Evolutionary conservation across 2,888 invertebrate species (phyloP), one percentile per base, ranked within the genome.

Genomic region (Argyresthia goedartella): DNA sequence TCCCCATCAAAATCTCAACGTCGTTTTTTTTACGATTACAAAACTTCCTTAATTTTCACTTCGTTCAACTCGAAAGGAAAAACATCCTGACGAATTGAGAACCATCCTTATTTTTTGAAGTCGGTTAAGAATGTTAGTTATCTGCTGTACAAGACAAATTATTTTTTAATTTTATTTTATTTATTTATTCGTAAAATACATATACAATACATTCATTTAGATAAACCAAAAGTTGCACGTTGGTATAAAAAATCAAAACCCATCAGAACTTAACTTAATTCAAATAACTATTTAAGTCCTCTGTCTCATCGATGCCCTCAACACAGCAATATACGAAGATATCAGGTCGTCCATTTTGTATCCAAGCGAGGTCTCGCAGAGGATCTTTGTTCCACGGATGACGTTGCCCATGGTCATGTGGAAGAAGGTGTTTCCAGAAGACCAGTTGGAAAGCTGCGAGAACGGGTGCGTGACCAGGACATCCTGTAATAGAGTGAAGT

Each of bases 291-390:
- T 42, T 53, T 53, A 53, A 15, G 53, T 13, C 58, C 69, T 73
- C 60, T 75, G 68, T 49, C 71, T 77, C 51, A 80, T 58, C 14
- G 76, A 68, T 59, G 81, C 71, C 52, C 87, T 76, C 53, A 90
- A 66, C 54, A 90, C 88, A 55, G 88, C 88, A 41, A 90, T 96
- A 73, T 98, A 98, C 0, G 97, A 97, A 10, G 97, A 94, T 64
- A 98, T 90, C 51, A 98, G 89, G 75, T 98, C 97, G 72, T 98
- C 97, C 94, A 98, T 97, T 89, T 98, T 98, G 82, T 98, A 97
- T 41, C 97, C 98, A 65, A 96, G 88, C 0, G 93, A 92, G 4
- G 97, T 98, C 85, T 97, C 96, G 72, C 96, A 97, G 1, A 98
- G 88, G 54, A 93, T 84, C 74, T 97, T 97, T 34, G 93, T 94